These are phyloP conservation scores for Pseudorhombus dupliciocellatus DNA, from an alignment of 2,113 vertebrate species.

Conservation along the genomic window DNA sequence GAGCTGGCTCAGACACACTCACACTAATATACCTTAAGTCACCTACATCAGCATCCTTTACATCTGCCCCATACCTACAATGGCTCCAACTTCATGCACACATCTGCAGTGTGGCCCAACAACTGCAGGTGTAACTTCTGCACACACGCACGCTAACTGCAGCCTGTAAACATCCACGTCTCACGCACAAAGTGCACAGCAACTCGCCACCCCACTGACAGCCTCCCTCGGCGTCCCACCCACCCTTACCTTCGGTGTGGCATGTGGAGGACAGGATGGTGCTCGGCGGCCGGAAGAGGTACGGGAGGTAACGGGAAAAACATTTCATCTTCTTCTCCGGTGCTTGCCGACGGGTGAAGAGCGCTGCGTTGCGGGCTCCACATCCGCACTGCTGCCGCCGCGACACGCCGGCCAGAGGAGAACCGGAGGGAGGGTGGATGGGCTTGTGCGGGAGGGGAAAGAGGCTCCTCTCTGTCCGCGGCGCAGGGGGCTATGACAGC, in stretches of 20 bases:
- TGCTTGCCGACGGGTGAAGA: constrained; percentile 67
- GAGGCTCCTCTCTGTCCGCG: constrained; percentile 64
- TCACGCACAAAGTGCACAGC: constrained; percentile 61
- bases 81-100: constrained; percentile 56
- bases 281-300: constrained; percentile 93
- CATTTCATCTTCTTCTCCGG: constrained; percentile 92
- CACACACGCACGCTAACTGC: constrained; percentile 17
- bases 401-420: constrained; percentile 66
- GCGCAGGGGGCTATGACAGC: constrained; percentile 82
- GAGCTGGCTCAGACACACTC: not conserved
- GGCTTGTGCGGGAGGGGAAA: constrained; percentile 42
- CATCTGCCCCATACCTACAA: constrained; percentile 1
- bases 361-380: constrained; percentile 75
- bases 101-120: constrained; percentile 30
- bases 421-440: constrained; percentile 41
- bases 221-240: constrained; percentile 66
- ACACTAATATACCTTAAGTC: not conserved
- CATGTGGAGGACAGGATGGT: constrained; percentile 94
- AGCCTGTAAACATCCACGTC: constrained; percentile 45
- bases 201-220: constrained; percentile 53
- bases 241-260: constrained; percentile 90
- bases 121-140: constrained; percentile 52
- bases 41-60: constrained; percentile 25
- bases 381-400: constrained; percentile 80
- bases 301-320: constrained; percentile 96